Base-by-base conservation (phyloP, 2,797 vertebrate genomes). In the Cuniculus paca region DNA sequence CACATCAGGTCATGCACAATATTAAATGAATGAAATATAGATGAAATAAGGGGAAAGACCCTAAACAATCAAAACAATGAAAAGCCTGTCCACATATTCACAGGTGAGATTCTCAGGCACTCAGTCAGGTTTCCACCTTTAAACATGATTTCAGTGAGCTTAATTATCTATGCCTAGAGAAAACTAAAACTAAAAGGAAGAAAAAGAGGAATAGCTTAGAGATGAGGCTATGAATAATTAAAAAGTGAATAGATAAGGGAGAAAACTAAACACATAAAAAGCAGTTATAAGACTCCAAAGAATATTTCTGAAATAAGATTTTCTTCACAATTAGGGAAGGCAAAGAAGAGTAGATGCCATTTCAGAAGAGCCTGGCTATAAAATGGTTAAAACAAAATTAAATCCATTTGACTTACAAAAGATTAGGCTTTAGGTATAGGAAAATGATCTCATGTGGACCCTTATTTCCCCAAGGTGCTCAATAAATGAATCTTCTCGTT, bases 401-500 rank as follows among this genome's bases (percentile, higher is more conserved):
- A 95, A 95, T 95, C 84, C 90, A 94, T 88, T 96, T 87, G 52
- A 28, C 87, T 96, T 95, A 50, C 22, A 65, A 68, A 93, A 87
- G 89, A 77, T 93, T 95, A 87, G 82, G 88, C 42, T 45, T 93
- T 84, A 34, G 36, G 85, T 87, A 84, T 90, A 84, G 50, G 54
- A 94, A 93, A 87, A 87, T 96, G 65, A 95, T 87, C 78, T 97
- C 95, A 93, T 50, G 1, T 81, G 85, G 84, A 78, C 81, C 50
- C 65, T 91, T 84, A 78, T 92, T 95, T 88, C 92, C 88, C 92
- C 20, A 78, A 77, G 77, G 84, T 95, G 28, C 65, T 92, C 68
- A 88, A 0, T 88, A 93, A 95, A 93, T 95, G 65, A 95, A 84
- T 95, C 91, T 97, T 97, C 93, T 96, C 80, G 50, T 74, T 95